Conservation (phyloP, 2,888 invertebrate genomes). For the Aphidius colemani region DNA sequence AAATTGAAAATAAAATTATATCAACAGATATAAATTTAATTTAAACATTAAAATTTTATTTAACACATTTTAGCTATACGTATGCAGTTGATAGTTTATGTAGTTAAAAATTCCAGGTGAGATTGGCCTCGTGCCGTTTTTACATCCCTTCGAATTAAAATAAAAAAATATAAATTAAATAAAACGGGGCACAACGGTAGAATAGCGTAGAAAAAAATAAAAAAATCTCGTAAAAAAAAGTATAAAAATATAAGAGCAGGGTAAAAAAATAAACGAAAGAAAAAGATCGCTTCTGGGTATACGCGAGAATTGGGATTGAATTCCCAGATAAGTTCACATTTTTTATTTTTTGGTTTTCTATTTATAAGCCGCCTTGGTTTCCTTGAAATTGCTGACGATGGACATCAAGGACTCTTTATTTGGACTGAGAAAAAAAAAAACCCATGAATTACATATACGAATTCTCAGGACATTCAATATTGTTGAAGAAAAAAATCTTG, state of each 20-base stretch:
- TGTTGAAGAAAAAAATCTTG: neutral
- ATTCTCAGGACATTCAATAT: conserved; percentile 18
- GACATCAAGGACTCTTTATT: conserved; percentile 8
- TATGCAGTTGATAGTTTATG: no score
- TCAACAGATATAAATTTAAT: conserved; percentile 10
- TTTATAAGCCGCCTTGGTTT: conserved; percentile 3
- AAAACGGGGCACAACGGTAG: conserved; percentile 6
- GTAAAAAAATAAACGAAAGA: conserved; percentile 24
- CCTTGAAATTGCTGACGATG: conserved; percentile 24
- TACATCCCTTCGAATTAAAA: conserved; percentile 34
- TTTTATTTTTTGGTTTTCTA: conserved; percentile 16
- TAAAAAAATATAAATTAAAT: neutral
- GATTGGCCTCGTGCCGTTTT: conserved; percentile 32
- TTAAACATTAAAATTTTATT: conserved; percentile 28
- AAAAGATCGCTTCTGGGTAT: conserved; percentile 33
- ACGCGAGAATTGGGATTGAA: conserved; percentile 34
- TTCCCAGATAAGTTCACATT: conserved; percentile 31
- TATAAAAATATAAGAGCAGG: conserved; percentile 18
- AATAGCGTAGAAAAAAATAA: conserved; percentile 28
- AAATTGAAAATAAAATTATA: no score
- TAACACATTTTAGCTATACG: conserved; percentile 37
- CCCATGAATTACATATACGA: conserved; percentile 12
- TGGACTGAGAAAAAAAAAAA: conserved; percentile 27
- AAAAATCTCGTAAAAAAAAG: conserved; percentile 32
- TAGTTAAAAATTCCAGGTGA: conserved; percentile 32